A percentile compares a stretch with the other conserved stretches of the same genome.
These are phyloP conservation scores for Melanotaenia trifasciata DNA, from an alignment of 2,797 vertebrate species.

Conservation along the genomic window DNA sequence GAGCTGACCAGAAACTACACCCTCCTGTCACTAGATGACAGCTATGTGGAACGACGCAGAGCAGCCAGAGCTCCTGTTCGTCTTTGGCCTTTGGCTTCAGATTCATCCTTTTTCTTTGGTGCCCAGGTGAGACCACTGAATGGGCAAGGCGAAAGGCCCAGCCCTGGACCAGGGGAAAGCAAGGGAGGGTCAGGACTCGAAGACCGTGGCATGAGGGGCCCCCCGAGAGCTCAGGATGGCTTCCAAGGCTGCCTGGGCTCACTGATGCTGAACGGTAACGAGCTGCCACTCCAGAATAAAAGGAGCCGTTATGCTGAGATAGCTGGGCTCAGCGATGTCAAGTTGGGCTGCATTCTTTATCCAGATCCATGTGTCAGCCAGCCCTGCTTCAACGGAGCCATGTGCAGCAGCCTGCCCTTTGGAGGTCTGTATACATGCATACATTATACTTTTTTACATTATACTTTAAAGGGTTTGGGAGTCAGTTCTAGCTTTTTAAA, in stretches of 20 bases:
- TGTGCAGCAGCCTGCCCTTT: constrained; percentile 86
- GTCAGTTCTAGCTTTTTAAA: background rate
- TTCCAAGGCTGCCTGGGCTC: constrained; percentile 96
- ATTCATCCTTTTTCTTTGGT: constrained; percentile 92
- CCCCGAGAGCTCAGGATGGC: constrained; percentile 87
- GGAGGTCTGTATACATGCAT: constrained; percentile 85
- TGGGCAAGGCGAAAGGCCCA: constrained; percentile 76
- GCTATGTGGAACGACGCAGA: constrained; percentile 87
- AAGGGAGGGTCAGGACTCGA: constrained; percentile 54
- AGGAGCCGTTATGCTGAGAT: constrained; percentile 89
- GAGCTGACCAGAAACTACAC: constrained; percentile 94
- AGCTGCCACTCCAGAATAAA: constrained; percentile 92
- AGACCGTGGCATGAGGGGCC: constrained; percentile 79
- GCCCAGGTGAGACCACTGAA: constrained; percentile 86
- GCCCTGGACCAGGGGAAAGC: constrained; percentile 77
- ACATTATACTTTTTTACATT: no score
- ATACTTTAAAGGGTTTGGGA: background rate
- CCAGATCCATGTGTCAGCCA: constrained; percentile 89
- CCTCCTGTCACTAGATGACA: constrained; percentile 90
- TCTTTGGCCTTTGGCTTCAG: constrained; percentile 89
- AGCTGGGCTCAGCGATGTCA: constrained; percentile 90
- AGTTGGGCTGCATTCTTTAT: constrained; percentile 89
- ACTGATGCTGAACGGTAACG: constrained; percentile 90
- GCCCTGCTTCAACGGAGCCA: constrained; percentile 91
- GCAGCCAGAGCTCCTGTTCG: constrained; percentile 90